A percentile compares a stretch with the other conserved stretches of the same genome.
These are phyloP conservation scores for Griposia aprilina DNA, from an alignment of 2,888 invertebrate species.

Conservation along the genomic window DNA sequence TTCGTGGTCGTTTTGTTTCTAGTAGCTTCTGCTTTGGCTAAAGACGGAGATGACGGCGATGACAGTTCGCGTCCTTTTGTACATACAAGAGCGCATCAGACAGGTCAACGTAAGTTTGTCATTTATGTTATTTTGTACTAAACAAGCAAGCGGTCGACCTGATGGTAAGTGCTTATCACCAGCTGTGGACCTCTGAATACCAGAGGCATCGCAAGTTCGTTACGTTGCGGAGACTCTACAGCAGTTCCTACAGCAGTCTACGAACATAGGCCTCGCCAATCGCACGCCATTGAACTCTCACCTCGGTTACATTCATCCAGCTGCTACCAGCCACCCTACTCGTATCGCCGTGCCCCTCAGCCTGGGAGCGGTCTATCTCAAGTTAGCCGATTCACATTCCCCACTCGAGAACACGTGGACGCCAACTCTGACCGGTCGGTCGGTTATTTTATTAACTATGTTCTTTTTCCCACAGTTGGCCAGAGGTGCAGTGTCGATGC, in stretches of 20 bases:
- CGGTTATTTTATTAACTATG: no score
- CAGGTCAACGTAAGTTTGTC: slow-evolving; percentile 7
- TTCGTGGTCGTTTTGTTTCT: slow-evolving; percentile 10
- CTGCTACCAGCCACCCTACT: no score
- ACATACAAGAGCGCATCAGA: slow-evolving; percentile 14
- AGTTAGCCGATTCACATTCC: background rate
- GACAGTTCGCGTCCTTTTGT: background rate
- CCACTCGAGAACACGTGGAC: background rate
- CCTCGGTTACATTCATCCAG: background rate
- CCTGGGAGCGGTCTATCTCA: background rate
- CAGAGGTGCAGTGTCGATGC: slow-evolving; percentile 5
- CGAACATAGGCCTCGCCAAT: background rate
- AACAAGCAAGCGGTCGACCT: background rate
- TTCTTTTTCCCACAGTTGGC: background rate
- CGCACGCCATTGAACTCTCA: background rate
- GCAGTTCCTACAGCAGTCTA: background rate
- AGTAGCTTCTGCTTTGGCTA: slow-evolving; percentile 2
- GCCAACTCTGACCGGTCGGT: no score
- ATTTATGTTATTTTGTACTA: background rate
- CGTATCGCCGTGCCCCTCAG: background rate
- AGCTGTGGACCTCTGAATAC: background rate
- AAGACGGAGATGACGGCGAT: background rate
- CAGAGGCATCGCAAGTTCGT: background rate
- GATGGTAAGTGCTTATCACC: background rate
- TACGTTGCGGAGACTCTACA: no score